Evolutionary conservation across 2,113 vertebrate genomes (phyloP).

Genomic region (Phrynosoma blainvillii): DNA sequence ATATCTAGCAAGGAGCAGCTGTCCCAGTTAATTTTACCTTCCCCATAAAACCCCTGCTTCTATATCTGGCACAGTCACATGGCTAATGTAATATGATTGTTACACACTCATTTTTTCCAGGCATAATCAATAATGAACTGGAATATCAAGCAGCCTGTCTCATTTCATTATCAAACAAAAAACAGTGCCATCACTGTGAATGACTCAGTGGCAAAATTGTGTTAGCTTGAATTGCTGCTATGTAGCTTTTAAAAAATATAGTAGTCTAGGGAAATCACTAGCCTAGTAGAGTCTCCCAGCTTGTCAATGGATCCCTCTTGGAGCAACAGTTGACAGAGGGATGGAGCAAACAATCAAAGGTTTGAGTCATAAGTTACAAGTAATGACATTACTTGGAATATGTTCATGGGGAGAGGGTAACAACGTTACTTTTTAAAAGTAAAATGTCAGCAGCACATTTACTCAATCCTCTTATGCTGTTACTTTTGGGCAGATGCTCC

Average conservation of each 20-base stretch:
- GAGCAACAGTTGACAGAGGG: too few relatives aligned
- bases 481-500: too few relatives aligned
- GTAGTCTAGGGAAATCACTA: background rate
- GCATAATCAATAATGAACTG: constrained; percentile 31
- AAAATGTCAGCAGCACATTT: background rate
- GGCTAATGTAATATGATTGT: constrained; percentile 15
- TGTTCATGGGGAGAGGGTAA: too few relatives aligned
- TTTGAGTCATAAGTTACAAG: too few relatives aligned
- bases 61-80: constrained; percentile 14
- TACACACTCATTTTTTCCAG: constrained; percentile 32
- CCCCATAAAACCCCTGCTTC: background rate
- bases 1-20: fast-evolving
- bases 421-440: background rate
- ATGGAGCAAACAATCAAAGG: too few relatives aligned
- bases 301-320: background rate
- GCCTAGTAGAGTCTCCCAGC: background rate
- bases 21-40: constrained; percentile 24
- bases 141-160: constrained; percentile 21
- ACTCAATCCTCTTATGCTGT: background rate
- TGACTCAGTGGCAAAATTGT: constrained; percentile 1
- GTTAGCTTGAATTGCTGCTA: background rate
- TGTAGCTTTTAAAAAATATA: background rate
- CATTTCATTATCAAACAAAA: constrained; percentile 26
- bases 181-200: background rate
- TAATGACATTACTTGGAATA: too few relatives aligned